These are phyloP conservation scores for Rotaria magnacalcarata DNA, from an alignment of 2,888 invertebrate genomes.

Conservation along the genomic window DNA sequence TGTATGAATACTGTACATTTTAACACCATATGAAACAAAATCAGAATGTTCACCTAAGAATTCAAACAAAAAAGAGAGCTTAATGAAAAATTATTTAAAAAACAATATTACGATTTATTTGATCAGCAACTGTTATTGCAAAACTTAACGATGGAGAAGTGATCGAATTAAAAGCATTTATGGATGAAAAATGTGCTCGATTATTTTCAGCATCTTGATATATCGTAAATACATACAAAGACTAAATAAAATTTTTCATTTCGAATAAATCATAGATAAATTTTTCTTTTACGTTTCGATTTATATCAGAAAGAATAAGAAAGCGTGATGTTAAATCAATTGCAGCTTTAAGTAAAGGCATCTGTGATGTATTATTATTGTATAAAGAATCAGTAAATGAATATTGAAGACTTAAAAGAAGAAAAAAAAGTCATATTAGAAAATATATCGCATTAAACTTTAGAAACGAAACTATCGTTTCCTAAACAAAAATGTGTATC, in stretches of 20 bases:
- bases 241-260: constrained; percentile 54
- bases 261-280: neutral
- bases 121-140: constrained; percentile 70
- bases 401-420: constrained; percentile 15
- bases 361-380: constrained; percentile 47
- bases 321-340: constrained; percentile 80
- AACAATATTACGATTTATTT: constrained; percentile 33
- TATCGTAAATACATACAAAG: constrained; percentile 75
- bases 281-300: constrained; percentile 65
- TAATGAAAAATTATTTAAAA: neutral
- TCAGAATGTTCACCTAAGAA: constrained; percentile 57
- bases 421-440: neutral
- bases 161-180: constrained; percentile 77
- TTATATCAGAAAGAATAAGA: constrained; percentile 79
- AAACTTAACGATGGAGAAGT: constrained; percentile 83
- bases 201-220: constrained; percentile 56
- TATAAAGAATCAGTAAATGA: neutral
- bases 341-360: constrained; percentile 69
- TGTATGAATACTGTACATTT: constrained; percentile 55
- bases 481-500: no score
- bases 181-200: constrained; percentile 58
- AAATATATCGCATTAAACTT: no score
- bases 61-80: neutral
- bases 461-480: no score
- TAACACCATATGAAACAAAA: constrained; percentile 53